phyloP scores from a whole-genome alignment of 2,113 vertebrate genomes.

The Plotosus lineatus region DNA sequence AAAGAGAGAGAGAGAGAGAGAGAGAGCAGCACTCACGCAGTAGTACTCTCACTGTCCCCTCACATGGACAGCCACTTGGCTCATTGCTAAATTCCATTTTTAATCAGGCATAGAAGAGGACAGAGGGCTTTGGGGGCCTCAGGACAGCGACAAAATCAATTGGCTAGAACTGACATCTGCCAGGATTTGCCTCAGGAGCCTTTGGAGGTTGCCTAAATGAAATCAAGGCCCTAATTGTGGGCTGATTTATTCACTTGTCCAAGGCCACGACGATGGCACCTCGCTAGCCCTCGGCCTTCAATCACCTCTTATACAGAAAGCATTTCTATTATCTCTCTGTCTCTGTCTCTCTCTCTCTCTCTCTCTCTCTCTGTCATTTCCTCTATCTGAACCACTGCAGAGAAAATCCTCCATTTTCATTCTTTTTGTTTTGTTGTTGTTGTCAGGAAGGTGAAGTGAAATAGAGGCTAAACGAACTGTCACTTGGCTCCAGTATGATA shows the following conservation, averaged over 20 bases:
- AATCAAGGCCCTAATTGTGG: conserved; percentile 77
- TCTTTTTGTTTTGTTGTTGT: conserved; percentile 58
- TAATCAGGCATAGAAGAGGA: conserved; percentile 69
- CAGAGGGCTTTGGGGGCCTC: conserved; percentile 64
- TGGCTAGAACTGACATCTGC: conserved; percentile 82
- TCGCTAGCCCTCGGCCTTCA: conserved; percentile 61
- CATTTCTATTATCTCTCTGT: conserved; percentile 67
- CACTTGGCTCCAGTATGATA: conserved; percentile 74
- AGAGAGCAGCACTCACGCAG: background rate
- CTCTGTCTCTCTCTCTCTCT: background rate
- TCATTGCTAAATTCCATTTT: conserved; percentile 68
- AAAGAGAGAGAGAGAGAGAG: background rate
- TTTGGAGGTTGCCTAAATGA: conserved; percentile 77
- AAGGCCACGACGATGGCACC: conserved; percentile 62
- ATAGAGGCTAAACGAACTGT: conserved; percentile 71
- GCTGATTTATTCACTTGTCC: conserved; percentile 81
- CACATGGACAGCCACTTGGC: conserved; percentile 74
- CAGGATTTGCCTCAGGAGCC: conserved; percentile 69
- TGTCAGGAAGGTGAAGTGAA: conserved; percentile 66
- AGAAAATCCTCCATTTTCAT: conserved; percentile 63
- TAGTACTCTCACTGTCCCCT: conserved; percentile 66
- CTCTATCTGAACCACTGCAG: conserved; percentile 22
- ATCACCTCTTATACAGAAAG: conserved; percentile 73
- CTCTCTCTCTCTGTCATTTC: background rate
- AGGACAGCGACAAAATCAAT: conserved; percentile 78